Evolutionary conservation across 2,888 invertebrate genomes (phyloP).

Genomic region (Dermolepida albohirtum): DNA sequence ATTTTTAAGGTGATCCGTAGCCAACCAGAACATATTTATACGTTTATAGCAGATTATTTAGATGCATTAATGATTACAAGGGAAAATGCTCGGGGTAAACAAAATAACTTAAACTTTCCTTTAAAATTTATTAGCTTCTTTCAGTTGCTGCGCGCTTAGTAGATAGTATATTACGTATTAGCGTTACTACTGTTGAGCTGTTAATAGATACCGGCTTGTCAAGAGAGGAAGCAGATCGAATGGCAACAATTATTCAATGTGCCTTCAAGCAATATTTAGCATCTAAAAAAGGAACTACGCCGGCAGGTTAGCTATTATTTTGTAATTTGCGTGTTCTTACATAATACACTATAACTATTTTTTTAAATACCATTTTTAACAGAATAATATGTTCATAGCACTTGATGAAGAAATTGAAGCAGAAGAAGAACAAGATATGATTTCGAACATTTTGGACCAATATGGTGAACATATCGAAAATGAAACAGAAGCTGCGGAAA

Average conservation of each 20-base stretch:
- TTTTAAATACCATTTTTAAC: no score
- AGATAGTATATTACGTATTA: slow-evolving; percentile 59
- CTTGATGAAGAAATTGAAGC: slow-evolving; percentile 50
- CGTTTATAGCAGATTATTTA: slow-evolving; percentile 78
- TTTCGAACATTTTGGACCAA: slow-evolving; percentile 39
- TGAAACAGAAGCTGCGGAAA: slow-evolving; percentile 49
- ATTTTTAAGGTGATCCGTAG: slow-evolving; percentile 72
- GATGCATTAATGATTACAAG: slow-evolving; percentile 74
- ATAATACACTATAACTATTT: no score
- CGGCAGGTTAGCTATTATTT: not conserved
- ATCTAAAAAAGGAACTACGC: slow-evolving; percentile 34
- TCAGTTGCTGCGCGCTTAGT: slow-evolving; percentile 61
- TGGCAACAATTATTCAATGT: slow-evolving; percentile 58
- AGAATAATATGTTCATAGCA: no score
- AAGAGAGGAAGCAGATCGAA: slow-evolving; percentile 56
- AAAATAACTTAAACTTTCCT: slow-evolving; percentile 9
- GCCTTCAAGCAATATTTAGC: slow-evolving; percentile 53
- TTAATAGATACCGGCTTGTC: slow-evolving; percentile 57
- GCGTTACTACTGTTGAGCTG: slow-evolving; percentile 58
- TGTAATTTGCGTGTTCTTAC: no score
- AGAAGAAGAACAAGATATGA: slow-evolving; percentile 45
- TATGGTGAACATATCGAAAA: slow-evolving; percentile 42
- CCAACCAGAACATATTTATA: slow-evolving; percentile 73
- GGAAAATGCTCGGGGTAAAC: slow-evolving; percentile 67
- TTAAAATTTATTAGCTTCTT: slow-evolving; percentile 32